phyloP scores from a whole-genome alignment of 2,888 invertebrate species.

The Xanthia icteritia region DNA sequence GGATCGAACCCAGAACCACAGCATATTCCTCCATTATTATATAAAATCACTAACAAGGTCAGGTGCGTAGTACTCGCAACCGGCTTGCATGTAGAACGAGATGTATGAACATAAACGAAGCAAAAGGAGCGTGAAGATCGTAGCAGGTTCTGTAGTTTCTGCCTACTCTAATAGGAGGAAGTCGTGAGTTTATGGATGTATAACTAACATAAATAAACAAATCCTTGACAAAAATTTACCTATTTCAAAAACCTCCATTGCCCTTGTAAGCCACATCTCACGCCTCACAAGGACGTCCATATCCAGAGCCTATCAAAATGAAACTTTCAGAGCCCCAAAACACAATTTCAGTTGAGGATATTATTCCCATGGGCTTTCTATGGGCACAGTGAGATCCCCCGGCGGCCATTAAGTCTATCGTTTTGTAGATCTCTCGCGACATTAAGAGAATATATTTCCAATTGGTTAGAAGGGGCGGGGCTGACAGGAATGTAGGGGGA shows the following conservation, averaged over 20 bases:
- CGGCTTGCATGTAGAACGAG: not conserved
- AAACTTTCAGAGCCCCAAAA: slow-evolving; percentile 59
- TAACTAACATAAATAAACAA: slow-evolving; percentile 9
- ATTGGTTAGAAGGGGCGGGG: slow-evolving; percentile 72
- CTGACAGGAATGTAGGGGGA: slow-evolving; percentile 42
- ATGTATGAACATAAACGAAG: too few species aligned
- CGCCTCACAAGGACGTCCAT: slow-evolving; percentile 42
- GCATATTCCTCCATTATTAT: not conserved
- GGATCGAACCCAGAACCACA: not conserved
- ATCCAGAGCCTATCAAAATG: slow-evolving; percentile 55
- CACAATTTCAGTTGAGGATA: slow-evolving; percentile 63
- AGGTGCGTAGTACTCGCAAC: not conserved
- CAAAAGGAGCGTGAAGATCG: not conserved
- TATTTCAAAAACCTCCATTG: slow-evolving; percentile 14
- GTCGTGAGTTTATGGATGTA: not conserved
- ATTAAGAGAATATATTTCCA: slow-evolving; percentile 78
- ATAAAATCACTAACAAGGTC: not conserved
- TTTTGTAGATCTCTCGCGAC: slow-evolving; percentile 76
- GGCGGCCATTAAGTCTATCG: slow-evolving; percentile 77
- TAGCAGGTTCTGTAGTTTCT: not conserved
- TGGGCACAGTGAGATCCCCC: slow-evolving; percentile 61
- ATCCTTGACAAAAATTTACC: slow-evolving; percentile 3
- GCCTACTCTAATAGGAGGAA: too few species aligned
- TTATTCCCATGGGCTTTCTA: slow-evolving; percentile 63
- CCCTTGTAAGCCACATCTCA: slow-evolving; percentile 32